Conservation (phyloP, 1,140 invertebrate genomes). For the Vanessa tameamea region DNA sequence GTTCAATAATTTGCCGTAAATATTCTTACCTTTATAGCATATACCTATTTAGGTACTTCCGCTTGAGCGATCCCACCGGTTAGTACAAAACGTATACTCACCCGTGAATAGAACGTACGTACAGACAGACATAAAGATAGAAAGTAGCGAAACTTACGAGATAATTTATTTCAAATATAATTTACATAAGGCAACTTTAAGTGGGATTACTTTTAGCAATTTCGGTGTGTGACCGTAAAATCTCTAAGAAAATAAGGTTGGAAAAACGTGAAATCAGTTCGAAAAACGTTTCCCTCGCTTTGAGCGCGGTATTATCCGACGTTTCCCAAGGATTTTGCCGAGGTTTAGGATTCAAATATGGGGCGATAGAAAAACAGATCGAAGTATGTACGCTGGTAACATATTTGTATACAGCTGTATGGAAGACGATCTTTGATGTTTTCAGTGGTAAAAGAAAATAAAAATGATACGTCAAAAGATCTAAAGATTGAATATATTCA, state of each 20-base stretch:
- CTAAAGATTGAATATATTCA: no score
- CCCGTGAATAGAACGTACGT: no score
- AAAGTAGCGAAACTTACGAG: no score
- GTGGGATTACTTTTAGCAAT: conserved; percentile 12
- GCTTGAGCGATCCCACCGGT: no score
- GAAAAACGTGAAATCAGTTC: conserved; percentile 14
- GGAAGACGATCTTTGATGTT: background rate
- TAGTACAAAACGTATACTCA: no score
- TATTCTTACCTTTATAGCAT: no score
- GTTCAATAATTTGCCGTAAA: no score
- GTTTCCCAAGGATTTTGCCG: conserved; percentile 17
- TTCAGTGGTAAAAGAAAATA: background rate
- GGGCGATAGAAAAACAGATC: conserved; percentile 12
- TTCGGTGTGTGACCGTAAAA: conserved; percentile 6
- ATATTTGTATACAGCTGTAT: background rate
- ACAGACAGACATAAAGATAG: no score
- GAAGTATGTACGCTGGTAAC: conserved; percentile 11
- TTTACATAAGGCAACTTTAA: conserved; percentile 3
- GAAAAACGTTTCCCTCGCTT: conserved; percentile 17
- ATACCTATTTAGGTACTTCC: no score
- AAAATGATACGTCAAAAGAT: no score
- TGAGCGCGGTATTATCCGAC: conserved; percentile 18
- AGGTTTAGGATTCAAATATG: conserved; percentile 18
- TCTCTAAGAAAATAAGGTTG: conserved; percentile 3
- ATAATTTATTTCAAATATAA: no score